phyloP scores from a whole-genome alignment of 1,140 invertebrate genomes.

The Ladona fulva region DNA sequence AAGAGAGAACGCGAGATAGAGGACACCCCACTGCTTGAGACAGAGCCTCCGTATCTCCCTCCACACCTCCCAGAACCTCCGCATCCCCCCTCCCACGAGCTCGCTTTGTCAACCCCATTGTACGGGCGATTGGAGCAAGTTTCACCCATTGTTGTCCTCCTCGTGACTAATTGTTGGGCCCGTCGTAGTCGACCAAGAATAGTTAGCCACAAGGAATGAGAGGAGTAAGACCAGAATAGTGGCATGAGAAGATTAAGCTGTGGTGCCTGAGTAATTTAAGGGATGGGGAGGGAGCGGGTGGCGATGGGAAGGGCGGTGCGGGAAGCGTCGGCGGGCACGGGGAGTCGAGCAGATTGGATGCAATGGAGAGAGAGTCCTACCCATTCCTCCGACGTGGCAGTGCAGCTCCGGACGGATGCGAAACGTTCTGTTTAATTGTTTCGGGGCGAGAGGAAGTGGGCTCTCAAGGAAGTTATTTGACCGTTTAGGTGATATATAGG shows the following conservation, averaged over 20 bases:
- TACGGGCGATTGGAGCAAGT: neutral
- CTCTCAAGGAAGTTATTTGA: constrained; percentile 5
- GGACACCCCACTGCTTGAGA: neutral
- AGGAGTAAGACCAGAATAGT: neutral
- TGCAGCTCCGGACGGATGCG: neutral
- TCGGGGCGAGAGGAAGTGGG: neutral
- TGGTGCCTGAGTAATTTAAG: neutral
- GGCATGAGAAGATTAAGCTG: constrained; percentile 4
- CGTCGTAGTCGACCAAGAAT: neutral
- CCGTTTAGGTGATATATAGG: neutral
- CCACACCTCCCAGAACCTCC: neutral
- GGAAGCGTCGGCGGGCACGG: neutral
- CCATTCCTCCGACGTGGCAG: neutral
- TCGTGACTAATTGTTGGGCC: neutral
- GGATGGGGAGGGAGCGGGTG: neutral
- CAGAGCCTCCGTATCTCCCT: neutral
- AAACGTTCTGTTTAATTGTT: neutral
- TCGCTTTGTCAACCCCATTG: constrained; percentile 7
- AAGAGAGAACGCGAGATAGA: no score
- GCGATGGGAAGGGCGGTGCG: no score
- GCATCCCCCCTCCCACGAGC: neutral
- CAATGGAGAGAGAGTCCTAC: neutral
- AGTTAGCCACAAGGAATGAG: neutral
- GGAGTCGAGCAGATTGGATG: neutral
- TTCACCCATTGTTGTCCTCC: neutral